A percentile compares a stretch with the other conserved stretches of the same genome.
Conservation (phyloP, 2,797 vertebrate genomes). For the Bucorvus abyssinicus region DNA sequence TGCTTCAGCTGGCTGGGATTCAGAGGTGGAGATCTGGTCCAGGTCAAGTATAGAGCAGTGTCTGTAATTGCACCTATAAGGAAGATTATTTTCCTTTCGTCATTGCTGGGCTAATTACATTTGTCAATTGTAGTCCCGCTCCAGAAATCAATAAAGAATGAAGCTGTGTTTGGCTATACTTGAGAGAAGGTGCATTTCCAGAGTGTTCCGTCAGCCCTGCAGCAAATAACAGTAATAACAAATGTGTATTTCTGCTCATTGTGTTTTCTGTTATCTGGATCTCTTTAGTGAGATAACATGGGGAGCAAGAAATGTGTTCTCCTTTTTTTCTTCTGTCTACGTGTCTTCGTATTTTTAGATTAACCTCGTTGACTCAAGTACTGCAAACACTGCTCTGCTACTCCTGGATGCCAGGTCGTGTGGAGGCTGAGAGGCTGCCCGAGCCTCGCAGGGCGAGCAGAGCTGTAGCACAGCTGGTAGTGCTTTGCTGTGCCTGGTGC, state of each 20-base stretch:
- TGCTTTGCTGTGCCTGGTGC: neutral
- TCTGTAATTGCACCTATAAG: neutral
- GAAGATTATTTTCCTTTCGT: neutral
- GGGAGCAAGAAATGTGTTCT: neutral
- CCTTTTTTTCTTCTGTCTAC: neutral
- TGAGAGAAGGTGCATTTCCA: neutral
- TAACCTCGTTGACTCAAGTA: neutral
- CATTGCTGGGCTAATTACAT: constrained; percentile 17
- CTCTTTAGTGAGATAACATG: neutral
- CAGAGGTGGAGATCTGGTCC: neutral
- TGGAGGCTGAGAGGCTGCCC: neutral
- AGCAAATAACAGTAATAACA: constrained; percentile 26
- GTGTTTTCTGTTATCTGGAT: neutral
- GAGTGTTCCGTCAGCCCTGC: constrained; percentile 1
- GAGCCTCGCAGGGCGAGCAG: rapidly evolving
- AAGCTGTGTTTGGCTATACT: neutral
- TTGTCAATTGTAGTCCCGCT: constrained; percentile 4
- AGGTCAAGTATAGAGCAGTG: neutral
- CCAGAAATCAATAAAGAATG: constrained; percentile 15
- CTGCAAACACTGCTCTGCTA: neutral
- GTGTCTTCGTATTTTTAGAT: constrained; percentile 29
- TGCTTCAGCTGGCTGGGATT: neutral
- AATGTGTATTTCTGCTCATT: constrained; percentile 9
- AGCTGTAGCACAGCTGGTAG: rapidly evolving
- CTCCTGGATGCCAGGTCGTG: neutral